phyloP scores from a whole-genome alignment of 2,888 invertebrate species.

The Rosalia funebris region DNA sequence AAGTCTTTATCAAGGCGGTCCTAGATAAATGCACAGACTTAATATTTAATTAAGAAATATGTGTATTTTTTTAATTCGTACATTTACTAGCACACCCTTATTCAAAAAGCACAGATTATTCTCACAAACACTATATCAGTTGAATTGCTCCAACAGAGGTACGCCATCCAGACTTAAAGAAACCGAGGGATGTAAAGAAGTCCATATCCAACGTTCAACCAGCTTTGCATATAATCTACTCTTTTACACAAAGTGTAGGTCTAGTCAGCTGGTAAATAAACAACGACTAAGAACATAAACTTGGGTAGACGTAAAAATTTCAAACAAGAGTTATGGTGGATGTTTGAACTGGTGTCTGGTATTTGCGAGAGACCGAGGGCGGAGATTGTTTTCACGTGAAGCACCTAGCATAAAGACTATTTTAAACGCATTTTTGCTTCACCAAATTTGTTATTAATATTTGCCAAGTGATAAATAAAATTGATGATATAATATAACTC shows the following conservation, averaged over 20 bases:
- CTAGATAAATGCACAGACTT: no score
- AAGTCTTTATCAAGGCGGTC: no score
- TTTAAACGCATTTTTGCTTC: no score
- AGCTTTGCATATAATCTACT: slow-evolving; percentile 10
- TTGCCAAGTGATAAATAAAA: no score
- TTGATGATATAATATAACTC: no score
- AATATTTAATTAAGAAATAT: no score
- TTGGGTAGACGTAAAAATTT: slow-evolving; percentile 8
- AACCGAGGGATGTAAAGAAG: background rate
- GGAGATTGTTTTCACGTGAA: no score
- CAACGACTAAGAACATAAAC: slow-evolving; percentile 11
- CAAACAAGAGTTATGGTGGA: slow-evolving; percentile 11
- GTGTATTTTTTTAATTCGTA: no score
- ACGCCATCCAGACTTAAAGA: background rate
- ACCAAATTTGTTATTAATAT: no score
- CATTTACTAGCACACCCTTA: background rate
- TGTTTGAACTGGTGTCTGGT: slow-evolving; percentile 9
- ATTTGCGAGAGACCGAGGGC: background rate
- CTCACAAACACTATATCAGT: slow-evolving; percentile 1
- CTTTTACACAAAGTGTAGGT: slow-evolving; percentile 4
- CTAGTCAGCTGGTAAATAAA: background rate
- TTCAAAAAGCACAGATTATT: background rate
- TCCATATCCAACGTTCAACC: background rate
- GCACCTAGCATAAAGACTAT: no score
- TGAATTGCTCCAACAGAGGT: no score